Evolutionary conservation across 2,888 invertebrate species (phyloP).

Genomic region (Griposia aprilina): DNA sequence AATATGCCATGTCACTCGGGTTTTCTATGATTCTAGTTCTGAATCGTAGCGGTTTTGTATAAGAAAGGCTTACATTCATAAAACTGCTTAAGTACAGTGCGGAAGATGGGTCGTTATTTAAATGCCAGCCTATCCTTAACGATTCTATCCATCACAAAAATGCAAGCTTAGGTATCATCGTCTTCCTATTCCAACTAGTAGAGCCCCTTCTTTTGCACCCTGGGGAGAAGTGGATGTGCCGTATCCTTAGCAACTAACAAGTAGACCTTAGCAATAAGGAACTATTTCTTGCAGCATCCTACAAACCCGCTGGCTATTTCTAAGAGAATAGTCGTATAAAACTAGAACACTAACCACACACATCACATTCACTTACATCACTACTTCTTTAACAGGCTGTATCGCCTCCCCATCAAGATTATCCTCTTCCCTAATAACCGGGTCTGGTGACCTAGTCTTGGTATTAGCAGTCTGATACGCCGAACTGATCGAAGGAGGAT

Average conservation of each 20-base stretch:
- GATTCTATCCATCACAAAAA: background rate
- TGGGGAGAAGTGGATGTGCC: background rate
- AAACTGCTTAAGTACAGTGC: background rate
- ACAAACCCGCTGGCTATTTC: background rate
- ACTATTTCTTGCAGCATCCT: background rate
- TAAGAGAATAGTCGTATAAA: background rate
- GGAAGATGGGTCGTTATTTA: background rate
- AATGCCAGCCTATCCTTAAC: background rate
- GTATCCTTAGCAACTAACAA: background rate
- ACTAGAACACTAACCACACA: background rate
- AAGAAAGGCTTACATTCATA: background rate
- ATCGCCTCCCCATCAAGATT: slow-evolving; percentile 81
- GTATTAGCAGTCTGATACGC: slow-evolving; percentile 90
- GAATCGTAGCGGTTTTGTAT: background rate
- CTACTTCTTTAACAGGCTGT: slow-evolving; percentile 79
- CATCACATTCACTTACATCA: slow-evolving; percentile 76
- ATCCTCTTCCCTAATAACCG: slow-evolving; percentile 76
- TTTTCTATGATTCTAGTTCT: background rate
- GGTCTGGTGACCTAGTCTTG: slow-evolving; percentile 88
- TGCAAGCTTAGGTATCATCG: background rate
- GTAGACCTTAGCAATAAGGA: background rate
- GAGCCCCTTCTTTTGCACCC: background rate
- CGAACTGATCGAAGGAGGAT: slow-evolving; percentile 80
- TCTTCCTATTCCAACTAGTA: background rate
- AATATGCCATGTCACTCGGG: background rate